Percentiles rank a stretch among this genome's conserved stretches.
Evolutionary conservation across 1,140 invertebrate species (phyloP).

Genomic region (Thereuonema tuberculata): DNA sequence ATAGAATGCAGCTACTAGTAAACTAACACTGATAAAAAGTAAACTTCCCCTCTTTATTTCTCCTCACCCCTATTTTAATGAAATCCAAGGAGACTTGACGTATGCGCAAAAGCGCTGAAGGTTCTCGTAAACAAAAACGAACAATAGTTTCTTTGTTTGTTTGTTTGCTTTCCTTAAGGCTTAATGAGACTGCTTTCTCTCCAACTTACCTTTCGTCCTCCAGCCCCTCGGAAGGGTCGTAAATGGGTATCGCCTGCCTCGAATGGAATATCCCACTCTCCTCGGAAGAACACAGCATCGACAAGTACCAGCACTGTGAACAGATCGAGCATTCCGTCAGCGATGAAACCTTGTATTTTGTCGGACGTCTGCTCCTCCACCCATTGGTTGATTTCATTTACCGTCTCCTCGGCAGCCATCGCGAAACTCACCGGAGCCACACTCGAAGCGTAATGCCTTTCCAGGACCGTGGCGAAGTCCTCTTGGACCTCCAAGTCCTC

Average conservation of each 20-base stretch:
- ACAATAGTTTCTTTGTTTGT: too few relatives aligned
- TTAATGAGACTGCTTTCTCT: too few relatives aligned
- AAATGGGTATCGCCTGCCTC: slow-evolving; percentile 37
- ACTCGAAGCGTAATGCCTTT: slow-evolving; percentile 46
- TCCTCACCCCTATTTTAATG: too few relatives aligned
- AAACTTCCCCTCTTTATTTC: too few relatives aligned
- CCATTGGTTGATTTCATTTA: slow-evolving; percentile 52
- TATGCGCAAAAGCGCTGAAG: too few relatives aligned
- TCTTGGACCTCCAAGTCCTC: neutral
- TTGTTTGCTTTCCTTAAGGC: too few relatives aligned
- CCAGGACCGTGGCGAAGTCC: slow-evolving; percentile 23
- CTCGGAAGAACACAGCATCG: slow-evolving; percentile 69
- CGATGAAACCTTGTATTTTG: slow-evolving; percentile 44
- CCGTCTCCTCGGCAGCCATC: slow-evolving; percentile 39
- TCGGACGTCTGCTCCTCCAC: slow-evolving; percentile 51
- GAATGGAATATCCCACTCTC: slow-evolving; percentile 56
- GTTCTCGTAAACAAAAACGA: too few relatives aligned
- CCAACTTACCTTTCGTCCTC: neutral
- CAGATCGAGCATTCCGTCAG: slow-evolving; percentile 16
- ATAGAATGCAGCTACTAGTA: too few relatives aligned
- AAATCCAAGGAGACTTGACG: too few relatives aligned
- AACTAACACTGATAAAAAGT: too few relatives aligned
- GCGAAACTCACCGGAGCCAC: slow-evolving; percentile 48
- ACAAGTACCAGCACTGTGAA: slow-evolving; percentile 43
- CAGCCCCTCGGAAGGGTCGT: slow-evolving; percentile 40